These are phyloP conservation scores for Drosophila nr. fundita DNA, from an alignment of 2,888 invertebrate species.

Conservation along the genomic window DNA sequence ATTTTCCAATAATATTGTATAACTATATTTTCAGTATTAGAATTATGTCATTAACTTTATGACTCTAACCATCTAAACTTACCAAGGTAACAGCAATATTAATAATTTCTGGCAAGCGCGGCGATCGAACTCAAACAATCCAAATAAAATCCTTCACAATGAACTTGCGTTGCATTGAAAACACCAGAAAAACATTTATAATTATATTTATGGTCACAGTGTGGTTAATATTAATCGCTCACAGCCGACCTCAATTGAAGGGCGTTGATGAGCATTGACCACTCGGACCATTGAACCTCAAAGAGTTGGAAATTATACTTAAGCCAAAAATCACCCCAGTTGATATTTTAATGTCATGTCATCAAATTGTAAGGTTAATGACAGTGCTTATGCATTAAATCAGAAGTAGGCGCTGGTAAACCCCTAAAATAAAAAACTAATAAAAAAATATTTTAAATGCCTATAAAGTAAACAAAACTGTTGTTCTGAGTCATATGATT, in stretches of 20 bases:
- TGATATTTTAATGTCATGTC: conserved; percentile 45
- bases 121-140: conserved; percentile 11
- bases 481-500: conserved; percentile 35
- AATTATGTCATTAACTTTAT: conserved; percentile 34
- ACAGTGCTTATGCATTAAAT: conserved; percentile 52
- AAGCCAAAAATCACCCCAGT: conserved; percentile 37
- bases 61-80: neutral
- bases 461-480: conserved; percentile 51
- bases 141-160: conserved; percentile 66
- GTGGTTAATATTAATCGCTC: conserved; percentile 45
- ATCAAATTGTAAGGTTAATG: conserved; percentile 74
- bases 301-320: conserved; percentile 39
- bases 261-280: conserved; percentile 73
- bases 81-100: conserved; percentile 17
- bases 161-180: conserved; percentile 59
- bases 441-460: conserved; percentile 11
- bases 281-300: conserved; percentile 63
- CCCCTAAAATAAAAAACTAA: conserved; percentile 35
- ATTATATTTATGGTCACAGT: conserved; percentile 29
- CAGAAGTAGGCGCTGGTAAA: conserved; percentile 35
- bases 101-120: conserved; percentile 18
- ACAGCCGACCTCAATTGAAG: conserved; percentile 69
- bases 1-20: neutral
- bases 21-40: conserved; percentile 22
- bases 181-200: conserved; percentile 36